Base-by-base conservation (phyloP, 2,797 vertebrate species). In the Macrochelys suwanniensis region DNA sequence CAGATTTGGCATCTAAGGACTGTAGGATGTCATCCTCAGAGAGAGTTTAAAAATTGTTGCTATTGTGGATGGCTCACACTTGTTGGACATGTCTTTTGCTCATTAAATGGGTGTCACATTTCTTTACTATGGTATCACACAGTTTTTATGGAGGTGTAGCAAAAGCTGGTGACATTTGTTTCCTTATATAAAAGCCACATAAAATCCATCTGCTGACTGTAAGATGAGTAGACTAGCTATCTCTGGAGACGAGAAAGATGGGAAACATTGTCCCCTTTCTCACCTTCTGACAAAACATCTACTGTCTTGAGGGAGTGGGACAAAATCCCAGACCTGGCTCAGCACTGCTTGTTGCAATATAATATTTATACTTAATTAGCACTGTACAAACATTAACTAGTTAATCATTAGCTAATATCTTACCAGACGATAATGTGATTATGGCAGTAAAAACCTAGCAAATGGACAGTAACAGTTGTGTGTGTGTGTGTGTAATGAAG, bases 141-240 rank as follows among this genome's bases (percentile, higher is more conserved):
- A 89, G 85, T 61, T 93, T 94, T 95, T 86, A 49, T 77, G 76
- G 82, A 94, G 93, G 84, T 81, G 80, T 45, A 85, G 76, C 84
- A 92, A 78, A 94, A 91, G 51, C 77, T 80, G 57, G 61, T 77
- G 59, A 68, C 74, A 84, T 42, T 76, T 90, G 54, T 65, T 80
- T 56, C 33, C n/a, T 42, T 91, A 84, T 87, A 84, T 84, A 93
- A 95, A 88, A 82, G 12, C 6, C 23, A 59, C 85, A 94, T 89
- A 42, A 45, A 79, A 57, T 89, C 49, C 78, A 81, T 59, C 74
- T 86, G 85, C 80, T 90, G 88, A 50, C 94, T 59, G 42, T 81
- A 65, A 90, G 51, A 77, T 89, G 82, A 56, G 5, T 13, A 3
- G 11, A 37, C 3, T 0, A 1, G 15, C 47, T 81, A 65, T 87